Evolutionary conservation across 1,140 invertebrate genomes (phyloP).

Genomic region (Pseudachorutes palmiensis): DNA sequence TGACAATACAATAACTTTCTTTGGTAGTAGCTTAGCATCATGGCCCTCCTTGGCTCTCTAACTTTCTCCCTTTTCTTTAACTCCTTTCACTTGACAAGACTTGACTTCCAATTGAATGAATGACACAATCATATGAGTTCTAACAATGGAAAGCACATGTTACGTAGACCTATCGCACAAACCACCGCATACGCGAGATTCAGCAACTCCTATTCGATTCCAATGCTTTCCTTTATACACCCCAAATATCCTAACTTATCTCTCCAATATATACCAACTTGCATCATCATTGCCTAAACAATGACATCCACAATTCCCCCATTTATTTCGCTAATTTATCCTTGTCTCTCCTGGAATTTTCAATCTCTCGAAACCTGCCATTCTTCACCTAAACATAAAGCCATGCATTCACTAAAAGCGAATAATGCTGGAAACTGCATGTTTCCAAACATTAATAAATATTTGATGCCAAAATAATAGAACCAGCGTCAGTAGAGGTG

Average conservation of each 20-base stretch:
- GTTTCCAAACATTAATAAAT: too few species aligned
- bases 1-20: slow-evolving; percentile 5
- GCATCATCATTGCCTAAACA: neutral
- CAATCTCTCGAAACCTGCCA: neutral
- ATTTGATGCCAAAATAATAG: too few species aligned
- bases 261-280: neutral
- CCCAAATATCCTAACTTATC: neutral
- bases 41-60: neutral
- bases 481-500: too few species aligned
- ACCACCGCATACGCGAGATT: too few species aligned
- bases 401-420: too few species aligned
- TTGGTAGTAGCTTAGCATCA: too few species aligned
- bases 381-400: too few species aligned
- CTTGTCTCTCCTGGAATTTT: slow-evolving; percentile 7
- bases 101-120: slow-evolving; percentile 8
- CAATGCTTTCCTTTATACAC: neutral
- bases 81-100: neutral
- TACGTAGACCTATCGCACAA: neutral
- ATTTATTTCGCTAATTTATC: neutral
- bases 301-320: neutral
- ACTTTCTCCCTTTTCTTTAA: slow-evolving; percentile 9
- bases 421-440: too few species aligned
- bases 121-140: neutral
- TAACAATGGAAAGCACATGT: slow-evolving; percentile 6
- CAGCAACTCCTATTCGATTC: neutral